phyloP scores from a whole-genome alignment of 1,140 invertebrate genomes.

The Drosophila repletoides region DNA sequence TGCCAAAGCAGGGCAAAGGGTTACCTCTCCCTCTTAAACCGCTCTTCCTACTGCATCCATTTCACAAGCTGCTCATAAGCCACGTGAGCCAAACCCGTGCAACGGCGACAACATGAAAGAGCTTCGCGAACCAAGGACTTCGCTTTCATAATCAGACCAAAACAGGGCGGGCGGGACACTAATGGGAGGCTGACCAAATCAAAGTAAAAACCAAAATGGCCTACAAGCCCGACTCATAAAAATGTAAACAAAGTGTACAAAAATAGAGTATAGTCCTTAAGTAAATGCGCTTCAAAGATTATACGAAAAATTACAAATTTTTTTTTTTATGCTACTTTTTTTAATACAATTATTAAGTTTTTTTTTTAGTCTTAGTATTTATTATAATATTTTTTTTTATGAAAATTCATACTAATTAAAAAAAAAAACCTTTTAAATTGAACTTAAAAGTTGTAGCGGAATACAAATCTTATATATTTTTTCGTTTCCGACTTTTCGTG shows the following conservation, averaged over 20 bases:
- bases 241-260: constrained; percentile 18
- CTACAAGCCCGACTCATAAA: constrained; percentile 25
- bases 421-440: too few relatives aligned
- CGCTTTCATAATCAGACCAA: constrained; percentile 43
- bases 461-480: too few relatives aligned
- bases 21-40: constrained; percentile 16
- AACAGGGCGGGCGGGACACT: too few relatives aligned
- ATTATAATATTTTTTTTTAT: too few relatives aligned
- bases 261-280: background rate
- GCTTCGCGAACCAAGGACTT: constrained; percentile 15
- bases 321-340: too few relatives aligned
- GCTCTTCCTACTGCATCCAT: too few relatives aligned
- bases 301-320: background rate
- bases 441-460: too few relatives aligned
- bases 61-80: constrained; percentile 48
- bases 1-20: constrained; percentile 32
- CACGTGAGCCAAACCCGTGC: constrained; percentile 31
- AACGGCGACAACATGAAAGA: constrained; percentile 50
- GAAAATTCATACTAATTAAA: too few relatives aligned
- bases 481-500: too few relatives aligned
- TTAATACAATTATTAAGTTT: too few relatives aligned
- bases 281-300: constrained; percentile 1
- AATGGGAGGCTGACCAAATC: constrained; percentile 32
- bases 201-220: constrained; percentile 25
- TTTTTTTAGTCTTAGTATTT: too few relatives aligned